phyloP scores from a whole-genome alignment of 2,113 vertebrate species.

The Haplochromis burtoni region DNA sequence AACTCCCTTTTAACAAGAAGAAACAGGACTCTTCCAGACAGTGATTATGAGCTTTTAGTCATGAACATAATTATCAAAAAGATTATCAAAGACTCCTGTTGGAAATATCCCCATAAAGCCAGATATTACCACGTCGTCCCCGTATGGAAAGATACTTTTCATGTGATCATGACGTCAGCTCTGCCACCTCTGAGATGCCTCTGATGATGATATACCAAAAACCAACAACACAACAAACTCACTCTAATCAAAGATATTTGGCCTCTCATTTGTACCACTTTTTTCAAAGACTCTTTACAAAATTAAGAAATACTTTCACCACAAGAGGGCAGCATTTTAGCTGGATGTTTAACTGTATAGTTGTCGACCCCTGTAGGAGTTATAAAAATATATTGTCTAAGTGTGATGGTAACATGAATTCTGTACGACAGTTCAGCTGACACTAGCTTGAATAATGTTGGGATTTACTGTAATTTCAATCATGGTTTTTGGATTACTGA shows the following conservation, averaged over 20 bases:
- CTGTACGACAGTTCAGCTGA: not conserved
- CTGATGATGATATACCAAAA: not conserved
- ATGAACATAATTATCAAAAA: not conserved
- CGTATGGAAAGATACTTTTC: not conserved
- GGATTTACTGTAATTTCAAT: not conserved
- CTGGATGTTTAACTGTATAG: not conserved
- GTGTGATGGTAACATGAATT: not conserved
- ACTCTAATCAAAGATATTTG: not conserved
- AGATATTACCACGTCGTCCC: not conserved
- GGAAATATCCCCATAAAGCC: not conserved
- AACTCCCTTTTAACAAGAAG: not conserved
- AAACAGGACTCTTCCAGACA: not conserved
- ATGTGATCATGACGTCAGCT: not conserved
- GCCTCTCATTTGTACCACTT: not conserved
- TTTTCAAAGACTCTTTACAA: not conserved
- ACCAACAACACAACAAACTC: not conserved
- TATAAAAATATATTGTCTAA: not conserved
- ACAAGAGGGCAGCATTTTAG: not conserved
- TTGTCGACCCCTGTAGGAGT: not conserved
- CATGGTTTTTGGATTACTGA: not conserved
- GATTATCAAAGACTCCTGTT: not conserved
- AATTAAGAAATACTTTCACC: not conserved
- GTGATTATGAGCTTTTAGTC: not conserved
- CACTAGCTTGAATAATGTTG: not conserved
- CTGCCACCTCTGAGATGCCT: not conserved